These are phyloP conservation scores for Pseudochromis fuscus DNA, from an alignment of 2,797 vertebrate species.

Conservation along the genomic window DNA sequence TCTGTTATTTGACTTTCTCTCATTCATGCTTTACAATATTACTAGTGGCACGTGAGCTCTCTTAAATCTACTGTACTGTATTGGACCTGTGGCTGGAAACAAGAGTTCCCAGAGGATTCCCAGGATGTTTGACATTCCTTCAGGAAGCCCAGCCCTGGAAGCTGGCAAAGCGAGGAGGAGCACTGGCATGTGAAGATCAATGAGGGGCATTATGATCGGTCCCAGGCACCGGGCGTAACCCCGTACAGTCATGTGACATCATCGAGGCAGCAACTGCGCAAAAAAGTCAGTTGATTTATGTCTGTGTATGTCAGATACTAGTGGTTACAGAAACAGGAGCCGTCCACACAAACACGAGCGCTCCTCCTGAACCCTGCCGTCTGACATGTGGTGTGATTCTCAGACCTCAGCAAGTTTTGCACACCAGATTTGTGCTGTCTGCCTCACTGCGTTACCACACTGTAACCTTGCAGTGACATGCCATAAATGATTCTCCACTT, in stretches of 20 bases:
- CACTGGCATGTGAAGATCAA: slow-evolving; percentile 72
- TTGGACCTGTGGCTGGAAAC: slow-evolving; percentile 33
- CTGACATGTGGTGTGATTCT: slow-evolving; percentile 44
- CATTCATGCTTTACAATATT: slow-evolving; percentile 31
- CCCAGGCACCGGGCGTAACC: slow-evolving; percentile 74
- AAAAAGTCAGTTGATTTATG: slow-evolving; percentile 58
- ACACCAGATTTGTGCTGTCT: slow-evolving; percentile 12
- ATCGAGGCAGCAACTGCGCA: slow-evolving; percentile 41
- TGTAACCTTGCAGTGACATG: slow-evolving; percentile 18
- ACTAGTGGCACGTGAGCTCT: slow-evolving; percentile 21
- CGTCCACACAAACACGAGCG: neutral
- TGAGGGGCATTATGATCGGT: slow-evolving; percentile 80
- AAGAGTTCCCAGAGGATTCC: slow-evolving; percentile 72
- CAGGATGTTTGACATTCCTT: slow-evolving; percentile 79
- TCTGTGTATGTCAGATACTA: slow-evolving; percentile 34
- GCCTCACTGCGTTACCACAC: neutral
- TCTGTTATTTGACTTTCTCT: slow-evolving; percentile 22
- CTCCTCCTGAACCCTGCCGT: slow-evolving; percentile 26
- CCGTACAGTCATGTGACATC: slow-evolving; percentile 64
- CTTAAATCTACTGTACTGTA: slow-evolving; percentile 45
- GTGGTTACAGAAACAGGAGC: slow-evolving; percentile 34
- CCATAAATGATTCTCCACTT: slow-evolving; percentile 15
- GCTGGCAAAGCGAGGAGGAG: slow-evolving; percentile 49
- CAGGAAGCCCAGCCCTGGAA: slow-evolving; percentile 59
- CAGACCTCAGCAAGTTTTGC: slow-evolving; percentile 21